Evolutionary conservation across 2,888 invertebrate species (phyloP), one percentile per base, ranked within the genome.

Genomic region (Onchidella celtica): DNA sequence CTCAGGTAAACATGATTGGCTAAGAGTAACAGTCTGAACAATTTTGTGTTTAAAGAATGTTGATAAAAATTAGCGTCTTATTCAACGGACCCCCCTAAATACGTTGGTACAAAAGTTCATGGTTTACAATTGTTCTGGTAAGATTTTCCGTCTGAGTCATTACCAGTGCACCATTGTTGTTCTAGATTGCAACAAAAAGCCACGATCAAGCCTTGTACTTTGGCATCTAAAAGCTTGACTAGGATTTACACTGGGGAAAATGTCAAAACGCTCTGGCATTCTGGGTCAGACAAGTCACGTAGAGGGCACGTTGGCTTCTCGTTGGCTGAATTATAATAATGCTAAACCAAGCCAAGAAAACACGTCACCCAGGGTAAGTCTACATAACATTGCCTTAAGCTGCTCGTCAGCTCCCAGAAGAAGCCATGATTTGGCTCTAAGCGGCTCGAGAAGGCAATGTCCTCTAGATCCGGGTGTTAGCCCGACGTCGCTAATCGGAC

Each of bases 361-460:
- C 47, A 47, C 47, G 47, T 47, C 47, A 47, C 47, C 47, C 47
- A 47, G 47, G 47, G 9, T 17, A 47, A 47, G 47, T 47, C 6
- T 17, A 17, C 47, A 47, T 47, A 47, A 47, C 47, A 47, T 11
- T 11, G 17, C 47, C 47, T 47, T 47, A 47, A 47, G 17, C 47
- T 17, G 9, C 17, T 11, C 6, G 47, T 17, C 47, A 17, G 47
- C 17, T 6, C 6, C 11, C 6, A 61, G 27, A 27, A 24, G n/a
- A 61, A 61, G 61, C n/a, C 61, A n/a, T n/a, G n/a, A 61, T 9
- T 61, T 61, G 61, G 61, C n/a, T n/a, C n/a, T 61, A 61, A 61
- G 61, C 61, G 6, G 61, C 61, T 61, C 4, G 27, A 61, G 61
- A 27, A 61, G 61, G 61, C 61, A 61, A 61, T 61, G 61, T n/a